A percentile compares a stretch with the other conserved stretches of the same genome.
Conservation (phyloP, 2,113 vertebrate species). For the Dendrocopos noguchii region DNA sequence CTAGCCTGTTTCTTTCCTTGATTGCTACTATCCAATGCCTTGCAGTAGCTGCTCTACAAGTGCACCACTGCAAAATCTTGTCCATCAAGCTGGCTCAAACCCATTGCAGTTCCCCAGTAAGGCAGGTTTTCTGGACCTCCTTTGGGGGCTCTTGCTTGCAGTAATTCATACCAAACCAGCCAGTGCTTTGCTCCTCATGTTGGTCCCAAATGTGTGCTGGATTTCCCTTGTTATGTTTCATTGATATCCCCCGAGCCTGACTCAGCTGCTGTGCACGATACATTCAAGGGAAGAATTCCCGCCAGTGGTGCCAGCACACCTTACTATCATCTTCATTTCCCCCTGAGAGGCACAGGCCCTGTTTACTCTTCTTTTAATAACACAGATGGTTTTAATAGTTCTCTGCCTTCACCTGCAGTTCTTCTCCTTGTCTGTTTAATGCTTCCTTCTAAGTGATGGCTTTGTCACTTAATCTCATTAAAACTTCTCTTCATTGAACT, state of each 20-base stretch:
- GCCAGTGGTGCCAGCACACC: background rate
- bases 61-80: background rate
- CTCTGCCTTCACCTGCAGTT: conserved; percentile 27
- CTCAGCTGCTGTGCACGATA: background rate
- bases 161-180: background rate
- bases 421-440: conserved; percentile 39
- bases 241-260: background rate
- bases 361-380: conserved; percentile 58
- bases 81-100: background rate
- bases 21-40: background rate
- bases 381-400: conserved; percentile 59
- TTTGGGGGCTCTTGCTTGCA: background rate
- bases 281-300: background rate
- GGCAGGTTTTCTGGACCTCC: background rate
- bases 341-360: conserved; percentile 36
- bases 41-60: background rate
- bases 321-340: background rate
- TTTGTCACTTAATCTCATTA: conserved; percentile 68
- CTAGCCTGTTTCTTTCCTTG: background rate
- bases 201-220: background rate
- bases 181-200: background rate
- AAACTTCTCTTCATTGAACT: conserved; percentile 59
- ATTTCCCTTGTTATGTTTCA: background rate
- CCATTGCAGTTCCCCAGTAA: background rate
- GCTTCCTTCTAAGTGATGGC: conserved; percentile 53